Evolutionary conservation across 1,140 invertebrate species (phyloP).

Genomic region (Nasonia vitripennis): DNA sequence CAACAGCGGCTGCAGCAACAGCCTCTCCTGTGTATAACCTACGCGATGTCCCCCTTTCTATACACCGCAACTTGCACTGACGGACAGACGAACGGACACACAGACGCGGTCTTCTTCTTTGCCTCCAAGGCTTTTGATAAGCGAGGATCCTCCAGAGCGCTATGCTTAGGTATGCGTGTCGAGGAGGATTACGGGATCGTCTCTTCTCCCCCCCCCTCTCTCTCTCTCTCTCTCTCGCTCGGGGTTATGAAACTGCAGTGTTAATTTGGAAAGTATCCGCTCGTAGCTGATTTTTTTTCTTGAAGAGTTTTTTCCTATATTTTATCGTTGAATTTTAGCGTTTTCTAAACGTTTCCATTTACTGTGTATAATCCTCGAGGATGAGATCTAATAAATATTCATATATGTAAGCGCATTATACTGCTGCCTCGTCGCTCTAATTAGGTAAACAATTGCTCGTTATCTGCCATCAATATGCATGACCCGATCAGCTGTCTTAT

Average conservation of each 20-base stretch:
- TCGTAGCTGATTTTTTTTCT: not conserved
- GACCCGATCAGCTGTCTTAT: not conserved
- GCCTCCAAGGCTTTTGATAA: not conserved
- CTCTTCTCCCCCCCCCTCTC: no score
- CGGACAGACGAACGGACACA: not conserved
- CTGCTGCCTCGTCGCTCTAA: not conserved
- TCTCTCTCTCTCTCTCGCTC: no score
- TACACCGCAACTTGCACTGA: not conserved
- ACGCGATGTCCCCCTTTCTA: constrained; percentile 37
- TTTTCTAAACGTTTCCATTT: not conserved
- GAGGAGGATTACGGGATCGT: no score
- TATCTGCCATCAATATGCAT: constrained; percentile 8
- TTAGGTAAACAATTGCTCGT: not conserved
- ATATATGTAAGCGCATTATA: not conserved
- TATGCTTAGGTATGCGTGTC: no score
- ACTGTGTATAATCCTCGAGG: not conserved
- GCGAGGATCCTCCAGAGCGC: not conserved
- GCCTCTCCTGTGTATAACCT: constrained; percentile 7
- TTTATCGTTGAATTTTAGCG: not conserved
- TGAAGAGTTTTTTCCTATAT: not conserved
- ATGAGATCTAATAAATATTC: not conserved
- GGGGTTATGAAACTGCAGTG: no score
- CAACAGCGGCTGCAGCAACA: not conserved
- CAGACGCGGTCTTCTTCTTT: not conserved
- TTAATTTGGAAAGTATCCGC: no score